A percentile compares a stretch with the other conserved stretches of the same genome.
phyloP scores from a whole-genome alignment of 64 coral and sea anemone species.

The Porites australiensis region DNA sequence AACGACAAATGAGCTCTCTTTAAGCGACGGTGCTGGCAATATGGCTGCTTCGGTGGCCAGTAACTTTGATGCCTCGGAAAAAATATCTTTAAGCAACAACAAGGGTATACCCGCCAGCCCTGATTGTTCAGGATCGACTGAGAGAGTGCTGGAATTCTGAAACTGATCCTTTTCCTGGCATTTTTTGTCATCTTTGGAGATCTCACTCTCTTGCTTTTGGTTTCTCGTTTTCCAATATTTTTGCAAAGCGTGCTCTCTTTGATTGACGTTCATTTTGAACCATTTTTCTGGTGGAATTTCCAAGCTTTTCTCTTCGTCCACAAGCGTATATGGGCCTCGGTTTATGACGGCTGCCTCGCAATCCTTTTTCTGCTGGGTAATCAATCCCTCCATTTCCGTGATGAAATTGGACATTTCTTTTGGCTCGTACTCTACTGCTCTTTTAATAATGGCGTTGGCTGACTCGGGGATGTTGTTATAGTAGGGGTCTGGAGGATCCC shows the following conservation, averaged over 20 bases:
- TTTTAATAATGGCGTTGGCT: too few species aligned
- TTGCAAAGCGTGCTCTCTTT: conserved; percentile 9
- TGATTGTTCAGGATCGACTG: conserved; percentile 35
- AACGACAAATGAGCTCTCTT: not conserved
- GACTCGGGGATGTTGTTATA: too few species aligned
- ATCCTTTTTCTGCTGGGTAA: too few species aligned
- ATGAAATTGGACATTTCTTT: too few species aligned
- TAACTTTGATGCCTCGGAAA: not conserved
- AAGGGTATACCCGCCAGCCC: conserved; percentile 22
- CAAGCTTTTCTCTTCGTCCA: not conserved
- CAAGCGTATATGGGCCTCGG: conserved; percentile 8
- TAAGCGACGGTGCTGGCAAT: not conserved
- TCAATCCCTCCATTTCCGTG: too few species aligned
- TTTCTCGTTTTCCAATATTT: conserved; percentile 35
- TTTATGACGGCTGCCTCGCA: conserved; percentile 5
- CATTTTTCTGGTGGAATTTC: conserved; percentile 1
- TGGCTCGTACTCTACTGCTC: too few species aligned
- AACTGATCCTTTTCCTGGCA: not conserved
- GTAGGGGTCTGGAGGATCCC: too few species aligned
- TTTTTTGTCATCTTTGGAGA: not conserved
- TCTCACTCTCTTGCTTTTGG: not conserved
- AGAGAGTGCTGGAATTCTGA: not conserved
- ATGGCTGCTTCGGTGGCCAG: not conserved
- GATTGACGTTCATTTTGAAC: not conserved
- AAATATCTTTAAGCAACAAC: conserved; percentile 29